A percentile compares a stretch with the other conserved stretches of the same genome.
phyloP scores from a whole-genome alignment of 37 sponge, comb jelly and placozoan genomes.

The Diacarnus erythraeanus region DNA sequence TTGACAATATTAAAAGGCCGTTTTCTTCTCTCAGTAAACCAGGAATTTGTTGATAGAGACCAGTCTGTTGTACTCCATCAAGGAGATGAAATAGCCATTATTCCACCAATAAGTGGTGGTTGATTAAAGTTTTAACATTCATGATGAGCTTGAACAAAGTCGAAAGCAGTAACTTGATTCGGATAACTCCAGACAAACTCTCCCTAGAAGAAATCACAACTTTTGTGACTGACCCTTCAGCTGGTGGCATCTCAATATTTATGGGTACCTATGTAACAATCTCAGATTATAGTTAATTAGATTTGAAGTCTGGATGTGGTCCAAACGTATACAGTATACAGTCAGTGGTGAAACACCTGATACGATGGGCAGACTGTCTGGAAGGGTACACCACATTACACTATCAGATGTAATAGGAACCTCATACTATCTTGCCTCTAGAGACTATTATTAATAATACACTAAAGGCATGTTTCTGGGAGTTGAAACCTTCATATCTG shows the following conservation, averaged over 20 bases:
- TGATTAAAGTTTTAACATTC: conserved; percentile 3
- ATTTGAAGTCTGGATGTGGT: too few relatives aligned
- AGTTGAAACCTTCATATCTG: too few relatives aligned
- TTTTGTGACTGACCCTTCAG: conserved; percentile 52
- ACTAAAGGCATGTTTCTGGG: too few relatives aligned
- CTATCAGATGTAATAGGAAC: too few relatives aligned
- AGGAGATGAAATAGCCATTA: conserved; percentile 84
- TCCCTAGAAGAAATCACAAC: conserved; percentile 19
- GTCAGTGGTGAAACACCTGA: too few relatives aligned
- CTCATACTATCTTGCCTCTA: too few relatives aligned
- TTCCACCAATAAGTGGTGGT: conserved; percentile 97
- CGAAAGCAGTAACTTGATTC: conserved; percentile 19
- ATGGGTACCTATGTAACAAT: conserved; percentile 68
- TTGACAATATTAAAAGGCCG: conserved; percentile 35
- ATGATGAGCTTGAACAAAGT: not conserved
- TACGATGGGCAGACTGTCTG: too few relatives aligned
- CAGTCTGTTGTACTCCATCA: conserved; percentile 35
- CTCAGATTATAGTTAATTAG: too few relatives aligned
- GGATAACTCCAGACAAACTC: conserved; percentile 44
- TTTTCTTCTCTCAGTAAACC: conserved; percentile 78
- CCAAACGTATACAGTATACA: too few relatives aligned
- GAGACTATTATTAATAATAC: too few relatives aligned
- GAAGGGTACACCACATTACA: too few relatives aligned
- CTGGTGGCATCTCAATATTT: conserved; percentile 79
- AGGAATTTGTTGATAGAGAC: conserved; percentile 62